phyloP scores from a whole-genome alignment of 2,797 vertebrate genomes.

The Pelochelys cantorii region DNA sequence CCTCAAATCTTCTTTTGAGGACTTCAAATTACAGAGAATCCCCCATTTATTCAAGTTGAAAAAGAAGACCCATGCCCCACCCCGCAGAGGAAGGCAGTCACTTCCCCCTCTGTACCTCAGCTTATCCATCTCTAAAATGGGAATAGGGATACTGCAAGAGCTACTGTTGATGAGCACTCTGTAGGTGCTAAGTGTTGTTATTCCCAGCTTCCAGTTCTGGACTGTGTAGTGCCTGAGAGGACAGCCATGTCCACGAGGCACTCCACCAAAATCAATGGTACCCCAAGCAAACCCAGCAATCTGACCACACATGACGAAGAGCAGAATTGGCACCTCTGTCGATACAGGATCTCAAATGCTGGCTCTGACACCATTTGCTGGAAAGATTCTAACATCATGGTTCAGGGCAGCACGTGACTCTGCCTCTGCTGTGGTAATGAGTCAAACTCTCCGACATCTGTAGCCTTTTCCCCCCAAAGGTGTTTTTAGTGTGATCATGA shows the following conservation, averaged over 20 bases:
- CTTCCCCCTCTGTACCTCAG: background rate
- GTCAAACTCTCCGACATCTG: background rate
- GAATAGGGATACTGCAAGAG: background rate
- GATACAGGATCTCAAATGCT: background rate
- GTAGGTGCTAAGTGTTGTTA: background rate
- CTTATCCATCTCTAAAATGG: background rate
- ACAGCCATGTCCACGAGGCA: rapidly evolving
- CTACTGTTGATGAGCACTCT: background rate
- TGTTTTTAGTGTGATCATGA: background rate
- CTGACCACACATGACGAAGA: background rate
- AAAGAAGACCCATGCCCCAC: background rate
- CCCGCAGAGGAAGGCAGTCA: background rate
- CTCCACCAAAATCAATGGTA: background rate
- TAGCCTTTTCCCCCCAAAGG: background rate
- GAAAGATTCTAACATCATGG: background rate
- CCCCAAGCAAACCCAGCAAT: background rate
- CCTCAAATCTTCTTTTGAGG: background rate
- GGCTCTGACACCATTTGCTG: background rate
- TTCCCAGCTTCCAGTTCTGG: background rate
- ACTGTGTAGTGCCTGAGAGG: background rate
- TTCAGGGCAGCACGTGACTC: background rate
- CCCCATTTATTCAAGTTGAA: background rate
- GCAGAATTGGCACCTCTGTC: background rate
- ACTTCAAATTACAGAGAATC: background rate
- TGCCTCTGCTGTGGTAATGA: background rate